Conservation (phyloP, 2,888 invertebrate species). For the Campaea margaritaria region DNA sequence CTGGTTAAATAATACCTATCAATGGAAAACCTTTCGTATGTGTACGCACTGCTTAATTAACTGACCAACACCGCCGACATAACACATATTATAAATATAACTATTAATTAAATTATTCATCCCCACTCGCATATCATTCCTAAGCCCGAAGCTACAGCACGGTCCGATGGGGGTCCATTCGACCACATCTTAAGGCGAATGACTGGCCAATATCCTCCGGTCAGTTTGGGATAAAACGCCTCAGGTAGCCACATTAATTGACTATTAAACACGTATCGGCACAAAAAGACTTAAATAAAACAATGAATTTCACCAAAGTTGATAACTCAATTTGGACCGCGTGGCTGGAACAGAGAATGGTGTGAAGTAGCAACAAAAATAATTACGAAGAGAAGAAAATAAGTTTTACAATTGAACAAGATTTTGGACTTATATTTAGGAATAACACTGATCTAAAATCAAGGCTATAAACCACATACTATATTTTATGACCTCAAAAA, state of each 20-base stretch:
- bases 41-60: too few relatives aligned
- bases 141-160: conserved; percentile 47
- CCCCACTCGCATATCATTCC: conserved; percentile 46
- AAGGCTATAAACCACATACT: too few relatives aligned
- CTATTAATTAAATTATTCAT: conserved; percentile 45
- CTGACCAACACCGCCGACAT: background rate
- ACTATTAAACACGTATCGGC: conserved; percentile 82
- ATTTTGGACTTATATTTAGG: too few relatives aligned
- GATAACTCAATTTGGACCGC: conserved; percentile 82
- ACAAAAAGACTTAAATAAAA: conserved; percentile 78
- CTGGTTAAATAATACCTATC: too few relatives aligned
- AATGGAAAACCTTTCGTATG: too few relatives aligned
- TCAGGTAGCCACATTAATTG: conserved; percentile 83
- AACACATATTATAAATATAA: conserved; percentile 10
- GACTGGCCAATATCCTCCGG: conserved; percentile 64
- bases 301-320: conserved; percentile 84
- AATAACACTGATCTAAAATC: too few relatives aligned
- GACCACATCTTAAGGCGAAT: conserved; percentile 50
- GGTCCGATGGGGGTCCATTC: conserved; percentile 45
- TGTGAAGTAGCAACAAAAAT: conserved; percentile 46
- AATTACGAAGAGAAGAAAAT: background rate
- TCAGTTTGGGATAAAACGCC: conserved; percentile 71
- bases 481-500: too few relatives aligned
- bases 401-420: too few relatives aligned
- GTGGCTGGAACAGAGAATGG: conserved; percentile 45